phyloP scores from a whole-genome alignment of 1,140 invertebrate species.

The Pachypeltis micranthus region DNA sequence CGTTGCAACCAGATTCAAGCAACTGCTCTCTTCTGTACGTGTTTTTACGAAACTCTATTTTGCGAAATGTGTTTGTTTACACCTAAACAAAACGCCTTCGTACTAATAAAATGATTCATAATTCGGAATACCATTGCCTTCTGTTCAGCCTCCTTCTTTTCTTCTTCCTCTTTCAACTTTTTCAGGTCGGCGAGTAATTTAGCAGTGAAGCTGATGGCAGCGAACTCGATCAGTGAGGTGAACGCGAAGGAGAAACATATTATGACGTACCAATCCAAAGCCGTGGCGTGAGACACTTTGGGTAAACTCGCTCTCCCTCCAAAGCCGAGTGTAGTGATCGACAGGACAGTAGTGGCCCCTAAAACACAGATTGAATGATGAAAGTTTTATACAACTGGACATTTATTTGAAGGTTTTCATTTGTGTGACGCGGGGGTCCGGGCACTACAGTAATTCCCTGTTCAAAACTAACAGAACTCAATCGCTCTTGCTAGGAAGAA shows the following conservation, averaged over 20 bases:
- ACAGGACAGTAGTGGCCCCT: conserved; percentile 50
- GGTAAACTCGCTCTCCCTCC: conserved; percentile 44
- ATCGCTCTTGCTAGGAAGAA: no score
- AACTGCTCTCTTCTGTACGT: no score
- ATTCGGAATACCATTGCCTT: background rate
- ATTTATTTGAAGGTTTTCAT: no score
- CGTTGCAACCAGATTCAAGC: no score
- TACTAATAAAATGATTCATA: no score
- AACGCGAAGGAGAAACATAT: conserved; percentile 49
- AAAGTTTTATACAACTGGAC: no score
- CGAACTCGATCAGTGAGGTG: conserved; percentile 47
- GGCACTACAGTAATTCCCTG: no score
- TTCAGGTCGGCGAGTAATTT: conserved; percentile 36
- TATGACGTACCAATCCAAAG: conserved; percentile 48
- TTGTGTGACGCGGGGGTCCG: no score
- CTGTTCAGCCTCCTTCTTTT: conserved; percentile 15
- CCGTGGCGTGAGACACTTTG: conserved; percentile 46
- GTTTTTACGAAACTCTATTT: no score
- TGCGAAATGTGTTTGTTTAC: no score
- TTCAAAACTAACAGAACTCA: conserved; percentile 18
- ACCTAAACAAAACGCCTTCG: no score
- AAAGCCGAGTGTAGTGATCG: conserved; percentile 46
- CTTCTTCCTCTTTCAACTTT: conserved; percentile 28
- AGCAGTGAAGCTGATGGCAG: conserved; percentile 47
- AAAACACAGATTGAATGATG: conserved; percentile 19